phyloP scores from a whole-genome alignment of 1,140 invertebrate genomes.

The Epicauta chinensis region DNA sequence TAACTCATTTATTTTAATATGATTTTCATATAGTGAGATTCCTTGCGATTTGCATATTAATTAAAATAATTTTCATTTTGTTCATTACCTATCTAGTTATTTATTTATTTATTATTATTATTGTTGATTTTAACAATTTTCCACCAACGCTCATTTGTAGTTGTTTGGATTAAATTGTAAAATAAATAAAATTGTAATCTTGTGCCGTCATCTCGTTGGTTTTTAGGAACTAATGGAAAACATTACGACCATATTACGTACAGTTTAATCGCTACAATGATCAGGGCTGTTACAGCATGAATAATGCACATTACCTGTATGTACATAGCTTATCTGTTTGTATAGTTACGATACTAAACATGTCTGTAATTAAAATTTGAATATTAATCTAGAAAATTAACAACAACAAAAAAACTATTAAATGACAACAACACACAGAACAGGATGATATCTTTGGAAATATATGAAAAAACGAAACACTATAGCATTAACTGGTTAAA shows the following conservation, averaged over 20 bases:
- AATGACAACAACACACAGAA: no score
- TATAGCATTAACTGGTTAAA: neutral
- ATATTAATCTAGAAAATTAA: neutral
- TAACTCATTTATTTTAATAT: neutral
- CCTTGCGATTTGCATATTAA: no score
- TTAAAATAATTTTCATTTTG: no score
- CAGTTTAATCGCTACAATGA: conserved; percentile 17
- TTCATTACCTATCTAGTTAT: no score
- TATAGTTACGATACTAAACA: conserved; percentile 6
- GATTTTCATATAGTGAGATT: no score
- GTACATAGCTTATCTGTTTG: conserved; percentile 12
- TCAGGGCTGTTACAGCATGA: conserved; percentile 12
- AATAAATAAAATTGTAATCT: conserved; percentile 12
- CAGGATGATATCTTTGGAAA: no score
- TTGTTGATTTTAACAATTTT: no score
- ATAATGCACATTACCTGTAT: conserved; percentile 13
- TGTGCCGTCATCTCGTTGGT: conserved; percentile 6
- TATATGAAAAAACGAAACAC: no score
- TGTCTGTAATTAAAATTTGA: conserved; percentile 14
- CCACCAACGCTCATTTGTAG: no score
- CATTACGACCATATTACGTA: conserved; percentile 19
- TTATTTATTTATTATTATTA: no score
- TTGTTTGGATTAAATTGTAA: conserved; percentile 1
- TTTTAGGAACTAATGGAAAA: conserved; percentile 18
- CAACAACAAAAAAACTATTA: no score